Evolutionary conservation across 53 echinoderm and acorn worm species (phyloP).

Genomic region (Temnopleurus reevesii): DNA sequence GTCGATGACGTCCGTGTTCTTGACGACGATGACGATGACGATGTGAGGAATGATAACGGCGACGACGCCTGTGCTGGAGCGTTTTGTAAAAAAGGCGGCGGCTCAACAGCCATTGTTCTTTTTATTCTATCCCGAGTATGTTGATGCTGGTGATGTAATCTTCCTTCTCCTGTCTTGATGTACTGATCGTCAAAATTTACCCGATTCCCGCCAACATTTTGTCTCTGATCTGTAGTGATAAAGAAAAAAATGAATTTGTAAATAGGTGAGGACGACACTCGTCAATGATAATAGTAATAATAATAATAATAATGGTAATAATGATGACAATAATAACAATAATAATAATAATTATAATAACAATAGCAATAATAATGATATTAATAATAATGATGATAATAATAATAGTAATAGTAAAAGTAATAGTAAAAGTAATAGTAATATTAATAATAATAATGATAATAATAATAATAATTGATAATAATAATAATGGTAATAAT

Average conservation of each 20-base stretch:
- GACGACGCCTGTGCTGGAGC: background rate
- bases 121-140: background rate
- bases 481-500: too few species aligned
- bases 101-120: conserved; percentile 11
- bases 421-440: too few species aligned
- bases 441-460: too few species aligned
- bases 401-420: too few species aligned
- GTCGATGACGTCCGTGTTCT: background rate
- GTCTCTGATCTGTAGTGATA: background rate
- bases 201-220: background rate
- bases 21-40: conserved; percentile 8
- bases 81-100: conserved; percentile 33
- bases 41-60: background rate
- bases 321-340: too few species aligned
- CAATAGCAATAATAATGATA: too few species aligned
- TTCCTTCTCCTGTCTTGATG: background rate
- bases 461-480: too few species aligned
- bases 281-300: too few species aligned
- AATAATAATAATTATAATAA: too few species aligned
- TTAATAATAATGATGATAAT: too few species aligned
- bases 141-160: background rate
- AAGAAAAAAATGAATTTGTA: background rate
- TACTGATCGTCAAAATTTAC: background rate
- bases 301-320: too few species aligned
- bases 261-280: background rate